Base-by-base conservation (phyloP, 2,888 invertebrate species). In the Hypomecis punctinalis region DNA sequence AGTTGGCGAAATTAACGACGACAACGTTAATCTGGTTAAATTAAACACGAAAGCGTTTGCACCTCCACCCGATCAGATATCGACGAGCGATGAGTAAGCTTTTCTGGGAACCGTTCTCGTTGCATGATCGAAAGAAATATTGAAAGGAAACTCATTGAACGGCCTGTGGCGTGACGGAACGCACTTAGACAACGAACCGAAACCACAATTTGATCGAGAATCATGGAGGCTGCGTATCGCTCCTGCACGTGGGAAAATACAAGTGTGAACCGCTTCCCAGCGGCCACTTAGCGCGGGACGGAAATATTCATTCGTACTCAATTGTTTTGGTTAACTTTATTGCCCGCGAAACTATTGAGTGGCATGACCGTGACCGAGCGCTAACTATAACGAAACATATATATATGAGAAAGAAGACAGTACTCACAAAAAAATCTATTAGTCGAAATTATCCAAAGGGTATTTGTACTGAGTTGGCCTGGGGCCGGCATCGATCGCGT, bases 401-500 rank as follows among this genome's bases (percentile, higher is more conserved):
- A 51, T 23, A 52, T 40, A 52, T 8, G 39, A 39, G 23, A 5
- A 33, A 9, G 7, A 40, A 10, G 1, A 54, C 9, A 35, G 37
- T 48, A 35, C 42, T 23, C 0, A 23, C 5, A 77, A 73, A 70
- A 79, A 75, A 76, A 75, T 72, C 73, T 63, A 74, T 79, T 77
- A 74, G 75, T 72, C 74, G 77, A 81, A 82, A 77, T 76, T 77
- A 81, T 80, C 78, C 78, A 77, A 79, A 83, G 79, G 84, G 81
- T 85, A 83, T 86, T 86, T 82, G 80, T 83, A 76, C 76, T 67
- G 63, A 64, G 76, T 81, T 82, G 79, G 83, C 79, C 83, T 79
- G 84, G 81, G 85, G 84, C 80, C 78, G 83, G 86, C 85, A 91
- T 91, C 91, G 92, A 92, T 92, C 90, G 91, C 83, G 80, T 74